Conservation (phyloP, 2,888 invertebrate species). For the Muschampia plurimacula region DNA sequence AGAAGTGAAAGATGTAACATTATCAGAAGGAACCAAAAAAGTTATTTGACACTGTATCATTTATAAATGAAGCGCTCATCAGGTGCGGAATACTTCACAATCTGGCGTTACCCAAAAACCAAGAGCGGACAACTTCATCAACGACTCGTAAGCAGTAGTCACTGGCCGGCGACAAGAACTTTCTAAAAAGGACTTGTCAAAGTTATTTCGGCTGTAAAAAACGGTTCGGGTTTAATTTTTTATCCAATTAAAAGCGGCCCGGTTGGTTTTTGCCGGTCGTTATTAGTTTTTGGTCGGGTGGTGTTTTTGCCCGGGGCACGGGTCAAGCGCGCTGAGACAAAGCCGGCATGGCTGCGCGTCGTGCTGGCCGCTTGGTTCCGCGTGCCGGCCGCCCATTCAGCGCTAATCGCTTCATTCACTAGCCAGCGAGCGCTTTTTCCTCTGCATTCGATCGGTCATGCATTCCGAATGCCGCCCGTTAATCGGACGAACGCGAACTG, state of each 20-base stretch:
- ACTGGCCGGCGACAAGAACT: slow-evolving; percentile 5
- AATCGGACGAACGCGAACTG: slow-evolving; percentile 49
- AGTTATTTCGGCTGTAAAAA: slow-evolving; percentile 60
- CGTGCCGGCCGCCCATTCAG: slow-evolving; percentile 80
- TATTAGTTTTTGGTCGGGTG: slow-evolving; percentile 59
- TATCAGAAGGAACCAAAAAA: too few relatives aligned
- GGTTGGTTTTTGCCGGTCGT: slow-evolving; percentile 61
- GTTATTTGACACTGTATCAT: background rate
- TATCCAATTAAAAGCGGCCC: slow-evolving; percentile 71
- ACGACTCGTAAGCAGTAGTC: slow-evolving; percentile 14
- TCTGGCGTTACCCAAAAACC: slow-evolving; percentile 1
- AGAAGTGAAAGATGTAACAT: too few relatives aligned
- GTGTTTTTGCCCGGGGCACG: slow-evolving; percentile 80
- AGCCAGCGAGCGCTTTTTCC: slow-evolving; percentile 74
- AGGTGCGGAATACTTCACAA: background rate
- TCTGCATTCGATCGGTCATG: slow-evolving; percentile 78
- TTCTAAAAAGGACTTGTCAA: slow-evolving; percentile 51
- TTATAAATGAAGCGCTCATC: background rate
- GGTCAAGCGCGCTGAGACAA: slow-evolving; percentile 83
- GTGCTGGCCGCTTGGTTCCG: slow-evolving; percentile 82
- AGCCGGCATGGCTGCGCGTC: slow-evolving; percentile 68
- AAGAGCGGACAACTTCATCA: slow-evolving; percentile 19
- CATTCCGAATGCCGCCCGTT: slow-evolving; percentile 64
- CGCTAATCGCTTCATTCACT: slow-evolving; percentile 85
- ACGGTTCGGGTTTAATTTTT: slow-evolving; percentile 65